Conservation (phyloP, 2,888 invertebrate species). For the Belgica antarctica region DNA sequence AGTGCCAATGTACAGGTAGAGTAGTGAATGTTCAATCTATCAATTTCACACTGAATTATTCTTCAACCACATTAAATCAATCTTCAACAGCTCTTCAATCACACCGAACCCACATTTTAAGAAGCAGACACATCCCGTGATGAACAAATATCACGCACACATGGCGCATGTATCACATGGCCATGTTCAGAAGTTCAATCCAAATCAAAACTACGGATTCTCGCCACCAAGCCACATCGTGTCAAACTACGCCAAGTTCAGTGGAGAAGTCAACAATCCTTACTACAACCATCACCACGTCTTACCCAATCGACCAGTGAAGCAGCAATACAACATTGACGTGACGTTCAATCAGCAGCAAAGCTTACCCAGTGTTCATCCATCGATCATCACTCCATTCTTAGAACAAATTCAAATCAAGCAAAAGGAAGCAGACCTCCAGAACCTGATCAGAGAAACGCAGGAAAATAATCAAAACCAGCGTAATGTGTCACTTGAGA, state of each 20-base stretch:
- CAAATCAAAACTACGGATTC: conserved; percentile 12
- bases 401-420: conserved; percentile 35
- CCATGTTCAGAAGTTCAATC: conserved; percentile 35
- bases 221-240: conserved; percentile 40
- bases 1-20: conserved; percentile 40
- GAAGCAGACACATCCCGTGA: conserved; percentile 45
- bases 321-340: neutral
- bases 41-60: conserved; percentile 14
- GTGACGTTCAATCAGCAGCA: neutral
- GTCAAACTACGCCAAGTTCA: conserved; percentile 37
- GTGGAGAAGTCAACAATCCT: neutral
- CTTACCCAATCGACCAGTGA: neutral
- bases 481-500: conserved; percentile 34
- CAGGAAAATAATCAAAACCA: conserved; percentile 19
- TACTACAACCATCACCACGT: conserved; percentile 3
- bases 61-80: too few species aligned
- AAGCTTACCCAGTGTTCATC: conserved; percentile 28
- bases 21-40: neutral
- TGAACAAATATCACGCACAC: conserved; percentile 45
- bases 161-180: conserved; percentile 41
- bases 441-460: neutral
- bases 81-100: conserved; percentile 31
- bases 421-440: conserved; percentile 37
- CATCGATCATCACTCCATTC: conserved; percentile 34
- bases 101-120: neutral